These are phyloP conservation scores for Pangasius macronema DNA, from an alignment of 2,797 vertebrate genomes.

Conservation along the genomic window DNA sequence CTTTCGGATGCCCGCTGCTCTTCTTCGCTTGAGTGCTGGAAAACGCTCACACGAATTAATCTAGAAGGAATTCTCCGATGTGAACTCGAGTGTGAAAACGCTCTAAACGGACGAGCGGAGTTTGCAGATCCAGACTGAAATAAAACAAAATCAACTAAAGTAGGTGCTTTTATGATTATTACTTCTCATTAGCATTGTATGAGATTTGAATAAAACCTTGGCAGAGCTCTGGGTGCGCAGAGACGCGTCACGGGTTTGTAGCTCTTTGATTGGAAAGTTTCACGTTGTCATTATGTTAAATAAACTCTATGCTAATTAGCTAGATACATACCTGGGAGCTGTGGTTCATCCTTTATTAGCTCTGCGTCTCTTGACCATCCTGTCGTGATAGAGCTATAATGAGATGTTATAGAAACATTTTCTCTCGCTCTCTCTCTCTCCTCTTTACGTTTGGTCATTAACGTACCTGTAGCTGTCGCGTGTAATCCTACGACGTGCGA, in stretches of 20 bases:
- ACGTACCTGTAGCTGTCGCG: not conserved
- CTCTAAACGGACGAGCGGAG: not conserved
- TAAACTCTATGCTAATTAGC: not conserved
- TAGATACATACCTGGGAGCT: not conserved
- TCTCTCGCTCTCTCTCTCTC: not conserved
- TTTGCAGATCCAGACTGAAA: not conserved
- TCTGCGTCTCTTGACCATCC: not conserved
- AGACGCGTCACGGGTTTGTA: not conserved
- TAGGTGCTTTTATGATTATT: too few species aligned
- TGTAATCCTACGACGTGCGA: not conserved
- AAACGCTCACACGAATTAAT: not conserved
- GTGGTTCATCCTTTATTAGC: not conserved
- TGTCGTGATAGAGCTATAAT: not conserved
- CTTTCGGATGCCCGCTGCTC: too few species aligned
- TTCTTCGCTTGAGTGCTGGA: not conserved
- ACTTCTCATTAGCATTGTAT: not conserved
- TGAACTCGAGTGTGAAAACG: not conserved
- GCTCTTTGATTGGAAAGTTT: not conserved
- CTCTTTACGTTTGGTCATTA: not conserved
- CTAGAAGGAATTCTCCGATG: not conserved
- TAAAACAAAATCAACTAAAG: not conserved
- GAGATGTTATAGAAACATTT: not conserved
- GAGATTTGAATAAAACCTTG: not conserved
- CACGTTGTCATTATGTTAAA: not conserved
- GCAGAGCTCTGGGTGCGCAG: not conserved